phyloP scores from a whole-genome alignment of 2,797 vertebrate species.

The Aplochiton taeniatus region DNA sequence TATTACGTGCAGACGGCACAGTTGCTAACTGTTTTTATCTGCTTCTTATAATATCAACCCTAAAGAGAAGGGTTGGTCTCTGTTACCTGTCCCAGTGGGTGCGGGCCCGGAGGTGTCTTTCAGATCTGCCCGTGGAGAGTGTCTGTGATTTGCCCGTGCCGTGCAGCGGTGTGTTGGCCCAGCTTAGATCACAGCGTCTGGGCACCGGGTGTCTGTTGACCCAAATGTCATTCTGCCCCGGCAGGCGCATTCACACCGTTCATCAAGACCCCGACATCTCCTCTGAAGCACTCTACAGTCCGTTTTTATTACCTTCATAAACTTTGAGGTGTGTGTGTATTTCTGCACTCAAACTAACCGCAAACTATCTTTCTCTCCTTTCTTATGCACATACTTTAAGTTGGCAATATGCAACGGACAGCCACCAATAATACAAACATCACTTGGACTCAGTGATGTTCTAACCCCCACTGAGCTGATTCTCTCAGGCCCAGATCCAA shows the following conservation, averaged over 20 bases:
- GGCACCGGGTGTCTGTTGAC: conserved; percentile 79
- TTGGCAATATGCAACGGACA: too few relatives aligned
- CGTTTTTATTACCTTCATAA: conserved; percentile 11
- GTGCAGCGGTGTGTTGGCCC: conserved; percentile 45
- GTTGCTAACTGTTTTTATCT: too few relatives aligned
- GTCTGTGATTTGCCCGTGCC: conserved; percentile 72
- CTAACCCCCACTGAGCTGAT: neutral
- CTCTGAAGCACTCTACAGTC: conserved; percentile 46
- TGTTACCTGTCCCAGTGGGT: conserved; percentile 22
- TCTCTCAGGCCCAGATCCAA: conserved; percentile 3
- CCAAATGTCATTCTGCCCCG: conserved; percentile 72
- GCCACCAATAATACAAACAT: neutral
- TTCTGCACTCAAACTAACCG: too few relatives aligned
- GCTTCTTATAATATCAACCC: too few relatives aligned
- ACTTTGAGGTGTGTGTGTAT: too few relatives aligned
- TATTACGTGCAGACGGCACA: too few relatives aligned
- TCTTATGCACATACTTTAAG: too few relatives aligned
- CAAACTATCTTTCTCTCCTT: too few relatives aligned
- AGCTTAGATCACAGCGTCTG: conserved; percentile 73
- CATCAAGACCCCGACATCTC: conserved; percentile 75
- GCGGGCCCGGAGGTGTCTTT: conserved; percentile 35
- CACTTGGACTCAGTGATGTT: neutral
- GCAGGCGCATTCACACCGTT: conserved; percentile 82
- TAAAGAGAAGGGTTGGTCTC: conserved; percentile 30
- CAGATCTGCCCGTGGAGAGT: conserved; percentile 38